These are phyloP conservation scores for Oscheius sp. DNA, from an alignment of 1,140 invertebrate species.

Conservation along the genomic window DNA sequence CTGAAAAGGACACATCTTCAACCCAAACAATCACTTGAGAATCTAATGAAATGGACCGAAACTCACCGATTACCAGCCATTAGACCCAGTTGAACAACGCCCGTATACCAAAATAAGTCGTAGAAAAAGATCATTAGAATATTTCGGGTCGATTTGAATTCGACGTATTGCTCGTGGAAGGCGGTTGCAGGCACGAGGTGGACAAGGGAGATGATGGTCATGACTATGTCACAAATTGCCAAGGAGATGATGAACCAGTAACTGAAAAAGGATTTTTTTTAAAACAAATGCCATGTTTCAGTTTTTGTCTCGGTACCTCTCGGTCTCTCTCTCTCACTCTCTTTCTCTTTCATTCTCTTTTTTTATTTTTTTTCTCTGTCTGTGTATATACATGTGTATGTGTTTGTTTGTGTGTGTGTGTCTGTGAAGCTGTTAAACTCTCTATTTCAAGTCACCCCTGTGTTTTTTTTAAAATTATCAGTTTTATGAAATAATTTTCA, in stretches of 20 bases:
- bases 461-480: too few species aligned
- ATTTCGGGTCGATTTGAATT: conserved; percentile 38
- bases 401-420: too few species aligned
- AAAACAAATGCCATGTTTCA: not conserved
- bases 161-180: conserved; percentile 42
- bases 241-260: conserved; percentile 52
- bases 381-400: not conserved
- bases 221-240: conserved; percentile 49
- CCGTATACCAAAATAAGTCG: conserved; percentile 51
- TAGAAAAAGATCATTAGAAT: conserved; percentile 50
- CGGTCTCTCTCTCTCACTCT: too few species aligned
- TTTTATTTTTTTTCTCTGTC: not conserved
- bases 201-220: conserved; percentile 42
- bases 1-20: conserved; percentile 27
- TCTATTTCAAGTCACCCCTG: too few species aligned
- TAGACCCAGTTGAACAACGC: conserved; percentile 44
- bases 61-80: conserved; percentile 48
- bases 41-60: not conserved
- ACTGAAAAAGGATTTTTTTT: conserved; percentile 23
- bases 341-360: too few species aligned
- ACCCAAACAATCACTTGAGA: too few species aligned
- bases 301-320: not conserved
- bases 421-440: not conserved
- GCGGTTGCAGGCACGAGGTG: conserved; percentile 49
- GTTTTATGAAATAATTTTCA: too few species aligned